Base-by-base conservation (phyloP, 2,888 invertebrate species). In the Pristionchus maxplancki region DNA sequence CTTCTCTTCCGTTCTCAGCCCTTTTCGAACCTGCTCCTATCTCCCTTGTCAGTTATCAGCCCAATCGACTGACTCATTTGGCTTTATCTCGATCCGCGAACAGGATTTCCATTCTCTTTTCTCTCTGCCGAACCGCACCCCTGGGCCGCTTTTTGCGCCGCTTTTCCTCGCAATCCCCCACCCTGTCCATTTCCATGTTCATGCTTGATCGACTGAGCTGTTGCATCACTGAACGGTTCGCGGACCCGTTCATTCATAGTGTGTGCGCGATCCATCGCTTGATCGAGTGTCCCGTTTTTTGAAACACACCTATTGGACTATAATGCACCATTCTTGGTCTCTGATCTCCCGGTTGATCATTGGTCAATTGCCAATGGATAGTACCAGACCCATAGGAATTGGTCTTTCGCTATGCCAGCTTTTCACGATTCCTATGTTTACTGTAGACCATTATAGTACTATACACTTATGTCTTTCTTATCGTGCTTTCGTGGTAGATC, bases 71-170 rank as follows among this genome's bases (percentile, higher is more conserved):
- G 28, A 44, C 78, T 78, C 78, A n/a, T 44, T 78, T 34, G 4
- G 9, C 78, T 78, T 48, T 74, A 13, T 74, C 74, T 40, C 24
- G 40, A 40, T 40, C 78, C 44, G n/a, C 78, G 78, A 78, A 78
- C 78, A 78, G 78, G 78, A 78, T 78, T 78, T 78, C n/a, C 28
- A 48, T 48, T 31, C 78, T 78, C 78, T 78, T 20, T 20, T 11
- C 31, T 67, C 34, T n/a, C 78, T 78, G 78, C 78, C 78, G 78
- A 78, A 78, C 78, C 78, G 78, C 78, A 28, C 78, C 78, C 78
- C 37, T 13, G 13, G 3, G 5, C 9, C 37, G 20, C 37, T 78
- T 78, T 78, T 78, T 40, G n/a, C 64, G 37, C 71, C 40, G 28
- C 28, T 78, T 78, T 78, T 48, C 78, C n/a, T 48, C 15, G 78